Evolutionary conservation across 2,888 invertebrate genomes (phyloP).

Genomic region (Mythimna pallens): DNA sequence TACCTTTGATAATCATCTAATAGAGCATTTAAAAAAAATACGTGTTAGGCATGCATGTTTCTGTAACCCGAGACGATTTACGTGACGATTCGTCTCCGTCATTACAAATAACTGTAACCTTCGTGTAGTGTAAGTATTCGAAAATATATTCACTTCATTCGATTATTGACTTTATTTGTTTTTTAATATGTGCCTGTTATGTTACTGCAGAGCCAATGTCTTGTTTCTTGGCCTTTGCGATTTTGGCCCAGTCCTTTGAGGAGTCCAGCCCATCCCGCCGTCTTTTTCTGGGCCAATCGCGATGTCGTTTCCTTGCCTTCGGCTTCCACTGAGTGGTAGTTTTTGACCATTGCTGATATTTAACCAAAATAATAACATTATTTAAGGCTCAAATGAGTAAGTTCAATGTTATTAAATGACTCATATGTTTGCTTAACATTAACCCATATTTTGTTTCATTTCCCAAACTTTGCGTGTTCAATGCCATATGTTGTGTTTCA

Average conservation of each 20-base stretch:
- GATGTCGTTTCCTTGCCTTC: background rate
- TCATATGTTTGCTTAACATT: conserved; percentile 43
- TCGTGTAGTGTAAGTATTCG: conserved; percentile 21
- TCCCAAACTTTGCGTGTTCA: conserved; percentile 45
- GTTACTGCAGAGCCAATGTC: background rate
- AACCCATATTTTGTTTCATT: conserved; percentile 49
- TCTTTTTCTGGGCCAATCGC: background rate
- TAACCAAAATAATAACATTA: conserved; percentile 31
- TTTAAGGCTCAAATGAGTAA: conserved; percentile 15
- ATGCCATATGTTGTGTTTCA: conserved; percentile 42
- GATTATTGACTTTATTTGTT: background rate
- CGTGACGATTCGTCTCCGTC: conserved; percentile 38
- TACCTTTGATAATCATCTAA: background rate
- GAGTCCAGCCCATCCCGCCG: background rate
- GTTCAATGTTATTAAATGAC: conserved; percentile 39
- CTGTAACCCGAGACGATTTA: conserved; percentile 17
- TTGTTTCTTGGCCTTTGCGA: background rate
- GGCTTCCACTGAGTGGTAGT: background rate
- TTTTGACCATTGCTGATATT: background rate
- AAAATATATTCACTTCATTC: conserved; percentile 24
- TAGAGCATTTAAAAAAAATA: conserved; percentile 14
- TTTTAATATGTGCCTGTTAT: background rate
- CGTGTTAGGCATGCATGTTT: conserved; percentile 25
- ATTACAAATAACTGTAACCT: conserved; percentile 33
- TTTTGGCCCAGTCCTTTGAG: background rate